Base-by-base conservation (phyloP, 30 jellyfish, hydroid and myxozoan genomes). In the Morbakka virulenta region DNA sequence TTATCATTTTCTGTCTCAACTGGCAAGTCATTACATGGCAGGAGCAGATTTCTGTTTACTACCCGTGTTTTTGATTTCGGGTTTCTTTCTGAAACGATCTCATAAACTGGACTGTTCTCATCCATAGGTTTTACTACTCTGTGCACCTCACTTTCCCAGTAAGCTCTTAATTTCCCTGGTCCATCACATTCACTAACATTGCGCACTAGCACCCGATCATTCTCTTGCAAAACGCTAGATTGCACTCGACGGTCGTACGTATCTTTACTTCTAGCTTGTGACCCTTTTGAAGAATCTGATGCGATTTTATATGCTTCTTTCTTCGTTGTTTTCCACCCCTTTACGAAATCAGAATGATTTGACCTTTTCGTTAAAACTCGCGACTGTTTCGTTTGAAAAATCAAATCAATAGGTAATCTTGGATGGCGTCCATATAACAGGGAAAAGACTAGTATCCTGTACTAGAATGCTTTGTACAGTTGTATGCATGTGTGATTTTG, bases 401-500 rank as follows among this genome's bases (percentile, higher is more conserved):
- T n/a, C n/a, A n/a, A n/a, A n/a, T n/a, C n/a, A n/a, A n/a, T n/a
- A n/a, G n/a, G n/a, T n/a, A n/a, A n/a, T n/a, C n/a, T n/a, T n/a
- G n/a, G n/a, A n/a, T n/a, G n/a, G n/a, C n/a, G n/a, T n/a, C n/a
- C n/a, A n/a, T n/a, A n/a, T n/a, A n/a, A n/a, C n/a, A n/a, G n/a
- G n/a, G n/a, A n/a, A n/a, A 76, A 68, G 22, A 76, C 26, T 76
- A 66, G 68, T 67, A 66, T 20, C 87, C 75, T 33, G 91, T 79
- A 22, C 50, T 65, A 17, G 85, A 67, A 51, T 79, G 79, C 25
- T 36, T 35, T 2, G 87, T n/a, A n/a, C n/a, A n/a, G n/a, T n/a
- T n/a, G n/a, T n/a, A n/a, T n/a, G n/a, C n/a, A n/a, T n/a, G n/a
- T n/a, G n/a, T n/a, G n/a, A n/a, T n/a, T n/a, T n/a, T n/a, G n/a